Base-by-base conservation (phyloP, 2,113 vertebrate species). In the Corydoras sp. region DNA sequence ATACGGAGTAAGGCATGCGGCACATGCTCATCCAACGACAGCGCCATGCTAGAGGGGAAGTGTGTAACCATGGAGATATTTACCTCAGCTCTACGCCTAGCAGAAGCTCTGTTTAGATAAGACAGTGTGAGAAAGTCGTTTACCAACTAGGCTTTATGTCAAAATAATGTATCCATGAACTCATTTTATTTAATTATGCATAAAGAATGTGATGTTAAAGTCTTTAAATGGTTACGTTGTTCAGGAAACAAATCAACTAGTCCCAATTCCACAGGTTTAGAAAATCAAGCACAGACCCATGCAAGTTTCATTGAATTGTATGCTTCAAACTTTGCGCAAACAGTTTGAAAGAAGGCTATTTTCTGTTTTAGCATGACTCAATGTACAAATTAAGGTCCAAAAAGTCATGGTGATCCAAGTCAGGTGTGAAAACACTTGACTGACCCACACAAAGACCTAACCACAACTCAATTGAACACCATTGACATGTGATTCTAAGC, bases 41-140 rank as follows among this genome's bases (percentile, higher is more conserved):
- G 54, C 43, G 30, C 65, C 30, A 58, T 31, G 71, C 62, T 62
- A 59, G 18, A 54, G 35, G 69, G 72, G 55, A 72, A 62, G 50
- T 51, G 60, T 54, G 79, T 77, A 69, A 77, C 75, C 75, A 75
- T 80, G 72, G 78, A 71, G 69, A 77, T 77, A 74, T 72, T 68
- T 77, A 70, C 73, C 64, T 72, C 65, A 62, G 66, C 53, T 70
- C 18, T 60, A 56, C 50, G 61, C 50, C 53, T 74, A 68, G 62
- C 71, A 68, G 58, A 59, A 29, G 49, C 50, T 10, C 18, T 29
- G 35, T 51, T 55, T 58, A 67, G 76, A 67, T 77, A 74, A 71
- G 50, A 62, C 30, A 54, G 14, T 12, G 32, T 62, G 60, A 59
- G 14, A 35, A 68, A 77, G 35, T 71, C 62, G 67, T 61, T 51